Evolutionary conservation across 2,888 invertebrate species (phyloP), one percentile per base, ranked within the genome.

Genomic region (Chloromyia formosa): DNA sequence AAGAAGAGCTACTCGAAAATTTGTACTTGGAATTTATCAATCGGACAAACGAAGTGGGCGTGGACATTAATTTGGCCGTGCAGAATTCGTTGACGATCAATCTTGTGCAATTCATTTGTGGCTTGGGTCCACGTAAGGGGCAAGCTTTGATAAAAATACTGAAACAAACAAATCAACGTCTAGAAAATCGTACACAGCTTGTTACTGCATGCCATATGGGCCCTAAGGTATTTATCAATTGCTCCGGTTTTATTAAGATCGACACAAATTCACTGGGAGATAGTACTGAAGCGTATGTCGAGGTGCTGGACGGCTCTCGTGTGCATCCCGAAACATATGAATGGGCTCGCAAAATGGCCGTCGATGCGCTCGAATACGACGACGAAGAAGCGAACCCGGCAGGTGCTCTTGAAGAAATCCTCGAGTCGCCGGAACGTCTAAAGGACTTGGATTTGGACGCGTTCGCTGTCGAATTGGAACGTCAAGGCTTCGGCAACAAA

Each of bases 311-410:
- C 82, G 97, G 98, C 0, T 97, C 98, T 0, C 89, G 99, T 80
- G 98, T 99, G 0, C 99, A 99, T 87, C 98, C 98, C 0, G 99
- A 99, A 87, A 97, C 98, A 0, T 99, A 99, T 84, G 99, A 99
- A 82, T 98, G 98, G 98, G 99, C 99, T 0, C 88, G 98, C 54
- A 99, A 99, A 87, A 99, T 99, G 98, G 99, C 99, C 0, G 97
- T 98, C 0, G 99, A 99, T 85, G 99, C 99, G 0, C 87, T 99
- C 62, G 99, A 99, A 81, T 97, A 98, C 80, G 98, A 98, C 82
- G 98, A 98, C 81, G 97, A 97, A 83, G 97, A 96, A 79, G 94
- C 94, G 0, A 97, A 97, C 86, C 97, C 98, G 0, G 97, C 98
- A 0, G 96, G 96, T 0, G 98, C 99, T 14, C 86, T 99, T 27